A percentile compares a stretch with the other conserved stretches of the same genome.
Conservation (phyloP, 2,797 vertebrate genomes). For the Melanotaenia boesemani region DNA sequence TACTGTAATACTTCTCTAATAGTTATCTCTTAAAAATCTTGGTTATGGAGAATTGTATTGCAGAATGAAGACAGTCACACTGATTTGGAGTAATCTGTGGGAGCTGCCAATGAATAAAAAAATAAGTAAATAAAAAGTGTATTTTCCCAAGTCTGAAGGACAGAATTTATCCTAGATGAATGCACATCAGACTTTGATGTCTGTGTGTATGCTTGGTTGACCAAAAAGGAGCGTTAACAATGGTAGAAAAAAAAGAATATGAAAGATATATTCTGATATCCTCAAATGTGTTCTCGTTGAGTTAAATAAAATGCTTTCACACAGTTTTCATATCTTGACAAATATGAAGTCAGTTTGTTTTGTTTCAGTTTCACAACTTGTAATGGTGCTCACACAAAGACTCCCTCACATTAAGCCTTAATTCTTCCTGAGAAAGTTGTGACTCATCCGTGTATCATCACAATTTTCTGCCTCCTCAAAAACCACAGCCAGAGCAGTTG, state of each 20-base stretch:
- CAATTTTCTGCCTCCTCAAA: constrained; percentile 56
- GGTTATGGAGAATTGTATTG: background rate
- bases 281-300: background rate
- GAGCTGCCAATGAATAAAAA: no score
- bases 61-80: background rate
- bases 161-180: no score
- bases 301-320: background rate
- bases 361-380: constrained; percentile 27
- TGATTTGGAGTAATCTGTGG: background rate
- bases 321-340: background rate
- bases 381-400: constrained; percentile 23
- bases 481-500: constrained; percentile 45
- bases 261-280: background rate
- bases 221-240: no score
- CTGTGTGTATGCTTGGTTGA: no score
- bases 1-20: no score
- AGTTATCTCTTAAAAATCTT: background rate
- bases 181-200: no score
- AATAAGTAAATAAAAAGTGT: no score
- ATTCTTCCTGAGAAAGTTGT: constrained; percentile 50
- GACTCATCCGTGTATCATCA: constrained; percentile 51
- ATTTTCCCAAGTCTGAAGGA: no score
- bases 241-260: background rate
- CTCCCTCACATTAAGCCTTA: constrained; percentile 35
- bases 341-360: background rate